phyloP scores from a whole-genome alignment of 2,888 invertebrate genomes.

The Spodoptera littoralis region DNA sequence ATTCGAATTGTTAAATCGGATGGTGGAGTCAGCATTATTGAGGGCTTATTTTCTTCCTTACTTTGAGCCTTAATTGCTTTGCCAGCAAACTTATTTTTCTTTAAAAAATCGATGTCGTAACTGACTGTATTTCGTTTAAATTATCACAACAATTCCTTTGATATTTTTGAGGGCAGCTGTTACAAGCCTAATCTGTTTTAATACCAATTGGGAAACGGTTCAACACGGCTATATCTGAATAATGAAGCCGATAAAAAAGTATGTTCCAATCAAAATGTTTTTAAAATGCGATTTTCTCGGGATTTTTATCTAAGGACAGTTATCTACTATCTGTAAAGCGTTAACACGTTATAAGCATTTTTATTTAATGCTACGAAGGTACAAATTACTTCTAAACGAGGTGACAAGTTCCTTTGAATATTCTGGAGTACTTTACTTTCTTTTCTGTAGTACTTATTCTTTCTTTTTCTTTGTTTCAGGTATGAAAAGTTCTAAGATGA shows the following conservation, averaged over 20 bases:
- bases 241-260: constrained; percentile 61
- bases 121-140: constrained; percentile 46
- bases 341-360: constrained; percentile 21
- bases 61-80: constrained; percentile 55
- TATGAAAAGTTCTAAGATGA: constrained; percentile 10
- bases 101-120: constrained; percentile 45
- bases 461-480: constrained; percentile 25
- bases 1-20: constrained; percentile 46
- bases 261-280: constrained; percentile 43
- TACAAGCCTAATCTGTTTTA: constrained; percentile 59
- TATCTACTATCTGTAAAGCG: constrained; percentile 29
- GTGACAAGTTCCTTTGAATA: constrained; percentile 5
- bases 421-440: background rate
- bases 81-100: constrained; percentile 42
- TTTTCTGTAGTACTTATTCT: background rate
- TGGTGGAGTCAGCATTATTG: constrained; percentile 45
- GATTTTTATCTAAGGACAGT: constrained; percentile 12
- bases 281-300: constrained; percentile 37
- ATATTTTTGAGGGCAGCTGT: constrained; percentile 59
- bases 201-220: constrained; percentile 58
- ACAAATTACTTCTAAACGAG: constrained; percentile 9
- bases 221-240: constrained; percentile 56
- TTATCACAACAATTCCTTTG: constrained; percentile 61
- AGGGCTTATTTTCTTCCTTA: constrained; percentile 50
- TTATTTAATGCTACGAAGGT: constrained; percentile 8